Evolutionary conservation across 37 sponge, comb jelly and placozoan genomes (phyloP).

Genomic region (Agelas oroides): DNA sequence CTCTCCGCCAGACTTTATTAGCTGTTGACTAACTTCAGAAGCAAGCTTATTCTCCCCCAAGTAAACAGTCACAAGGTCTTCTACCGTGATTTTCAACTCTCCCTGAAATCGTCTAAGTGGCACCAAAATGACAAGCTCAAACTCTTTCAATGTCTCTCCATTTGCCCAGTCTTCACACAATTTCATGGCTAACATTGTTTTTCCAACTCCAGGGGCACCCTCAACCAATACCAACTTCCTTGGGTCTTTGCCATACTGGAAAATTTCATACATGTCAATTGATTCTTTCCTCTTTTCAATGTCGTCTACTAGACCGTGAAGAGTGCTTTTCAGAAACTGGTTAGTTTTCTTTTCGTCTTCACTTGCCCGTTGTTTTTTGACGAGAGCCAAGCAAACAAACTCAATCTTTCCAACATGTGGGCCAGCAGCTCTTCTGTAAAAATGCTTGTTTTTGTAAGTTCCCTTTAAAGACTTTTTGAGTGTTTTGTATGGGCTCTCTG

Average conservation of each 20-base stretch:
- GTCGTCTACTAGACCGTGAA: constrained; percentile 31
- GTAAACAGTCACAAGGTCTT: constrained; percentile 9
- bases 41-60: background rate
- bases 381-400: constrained; percentile 36
- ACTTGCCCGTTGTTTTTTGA: constrained; percentile 22
- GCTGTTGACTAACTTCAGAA: background rate
- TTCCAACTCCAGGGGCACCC: constrained; percentile 53
- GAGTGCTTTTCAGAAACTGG: constrained; percentile 17
- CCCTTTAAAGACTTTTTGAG: background rate
- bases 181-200: constrained; percentile 39
- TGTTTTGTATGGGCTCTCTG: no score
- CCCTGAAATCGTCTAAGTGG: background rate
- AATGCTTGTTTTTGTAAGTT: background rate
- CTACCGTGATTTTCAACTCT: background rate
- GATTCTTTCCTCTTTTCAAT: constrained; percentile 27
- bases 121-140: constrained; percentile 29
- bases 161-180: constrained; percentile 33
- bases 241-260: background rate
- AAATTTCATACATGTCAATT: constrained; percentile 8
- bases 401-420: background rate
- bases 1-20: background rate
- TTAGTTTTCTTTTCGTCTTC: constrained; percentile 4
- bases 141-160: constrained; percentile 1
- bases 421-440: constrained; percentile 14
- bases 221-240: constrained; percentile 47